phyloP scores from a whole-genome alignment of 2,797 vertebrate species.

The Steatocranus sp. region DNA sequence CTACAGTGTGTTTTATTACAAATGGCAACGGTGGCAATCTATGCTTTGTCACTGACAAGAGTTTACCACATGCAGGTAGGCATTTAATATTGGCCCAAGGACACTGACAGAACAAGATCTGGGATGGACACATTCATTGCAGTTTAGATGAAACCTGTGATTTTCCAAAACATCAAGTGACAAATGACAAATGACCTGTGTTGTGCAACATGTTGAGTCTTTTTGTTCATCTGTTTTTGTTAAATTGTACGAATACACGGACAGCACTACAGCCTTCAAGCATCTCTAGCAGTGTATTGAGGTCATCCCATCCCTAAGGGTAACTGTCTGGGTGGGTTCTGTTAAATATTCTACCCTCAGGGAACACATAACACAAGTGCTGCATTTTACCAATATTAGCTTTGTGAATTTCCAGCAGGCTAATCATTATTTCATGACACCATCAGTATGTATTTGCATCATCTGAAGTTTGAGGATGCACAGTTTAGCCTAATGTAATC shows the following conservation, averaged over 20 bases:
- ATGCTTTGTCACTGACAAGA: neutral
- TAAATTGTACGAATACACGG: neutral
- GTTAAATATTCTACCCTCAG: conserved; percentile 58
- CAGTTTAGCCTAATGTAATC: neutral
- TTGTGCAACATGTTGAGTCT: neutral
- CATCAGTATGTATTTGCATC: conserved; percentile 34
- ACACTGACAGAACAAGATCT: neutral
- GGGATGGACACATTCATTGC: neutral
- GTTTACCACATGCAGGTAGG: neutral
- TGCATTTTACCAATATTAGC: conserved; percentile 50
- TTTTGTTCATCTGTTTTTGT: neutral
- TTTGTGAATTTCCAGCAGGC: conserved; percentile 53
- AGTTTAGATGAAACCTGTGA: neutral
- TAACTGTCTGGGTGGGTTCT: conserved; percentile 43
- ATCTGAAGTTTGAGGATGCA: conserved; percentile 22
- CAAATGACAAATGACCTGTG: neutral
- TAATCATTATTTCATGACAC: conserved; percentile 66
- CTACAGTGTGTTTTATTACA: neutral
- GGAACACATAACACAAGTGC: conserved; percentile 28
- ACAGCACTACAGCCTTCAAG: conserved; percentile 3
- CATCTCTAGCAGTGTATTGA: conserved; percentile 24
- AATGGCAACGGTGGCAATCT: neutral
- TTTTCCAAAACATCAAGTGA: neutral
- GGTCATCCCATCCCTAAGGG: conserved; percentile 39
- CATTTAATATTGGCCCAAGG: neutral